Evolutionary conservation across 2,888 invertebrate genomes (phyloP).

Genomic region (Nycteola revayana): DNA sequence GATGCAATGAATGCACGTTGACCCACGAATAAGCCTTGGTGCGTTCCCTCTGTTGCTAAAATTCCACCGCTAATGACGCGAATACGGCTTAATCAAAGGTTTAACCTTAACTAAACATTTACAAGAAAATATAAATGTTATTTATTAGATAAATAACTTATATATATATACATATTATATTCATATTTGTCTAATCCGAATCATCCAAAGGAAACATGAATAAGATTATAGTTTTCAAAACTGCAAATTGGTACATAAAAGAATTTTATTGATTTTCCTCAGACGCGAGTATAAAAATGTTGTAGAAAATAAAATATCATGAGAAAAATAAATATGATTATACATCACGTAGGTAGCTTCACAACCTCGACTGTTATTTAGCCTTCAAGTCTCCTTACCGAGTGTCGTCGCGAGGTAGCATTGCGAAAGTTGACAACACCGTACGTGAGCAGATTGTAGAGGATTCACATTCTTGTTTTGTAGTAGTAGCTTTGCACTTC

Average conservation of each 20-base stretch:
- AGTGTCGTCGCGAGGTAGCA: constrained; percentile 68
- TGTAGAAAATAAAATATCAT: constrained; percentile 12
- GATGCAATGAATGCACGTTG: constrained; percentile 57
- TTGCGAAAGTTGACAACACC: constrained; percentile 78
- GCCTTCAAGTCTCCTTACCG: constrained; percentile 71
- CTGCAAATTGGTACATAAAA: constrained; percentile 1
- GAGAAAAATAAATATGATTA: neutral
- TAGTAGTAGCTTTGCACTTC: constrained; percentile 53
- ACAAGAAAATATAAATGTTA: too few species aligned
- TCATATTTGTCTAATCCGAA: too few species aligned
- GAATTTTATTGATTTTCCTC: too few species aligned
- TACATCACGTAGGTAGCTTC: constrained; percentile 48
- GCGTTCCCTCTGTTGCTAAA: constrained; percentile 51
- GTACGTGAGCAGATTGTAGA: constrained; percentile 71
- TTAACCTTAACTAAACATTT: constrained; percentile 31
- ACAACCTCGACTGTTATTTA: constrained; percentile 56
- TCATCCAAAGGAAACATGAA: too few species aligned
- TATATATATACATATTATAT: too few species aligned
- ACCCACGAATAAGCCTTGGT: constrained; percentile 52
- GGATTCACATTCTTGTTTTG: constrained; percentile 57
- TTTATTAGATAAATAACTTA: too few species aligned
- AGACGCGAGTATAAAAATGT: constrained; percentile 1
- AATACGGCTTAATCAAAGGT: constrained; percentile 33
- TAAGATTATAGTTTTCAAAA: too few species aligned
- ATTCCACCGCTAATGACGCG: constrained; percentile 32